These are phyloP conservation scores for Pseudomyrmex flavicornis DNA, from an alignment of 1,140 invertebrate species.

Conservation along the genomic window DNA sequence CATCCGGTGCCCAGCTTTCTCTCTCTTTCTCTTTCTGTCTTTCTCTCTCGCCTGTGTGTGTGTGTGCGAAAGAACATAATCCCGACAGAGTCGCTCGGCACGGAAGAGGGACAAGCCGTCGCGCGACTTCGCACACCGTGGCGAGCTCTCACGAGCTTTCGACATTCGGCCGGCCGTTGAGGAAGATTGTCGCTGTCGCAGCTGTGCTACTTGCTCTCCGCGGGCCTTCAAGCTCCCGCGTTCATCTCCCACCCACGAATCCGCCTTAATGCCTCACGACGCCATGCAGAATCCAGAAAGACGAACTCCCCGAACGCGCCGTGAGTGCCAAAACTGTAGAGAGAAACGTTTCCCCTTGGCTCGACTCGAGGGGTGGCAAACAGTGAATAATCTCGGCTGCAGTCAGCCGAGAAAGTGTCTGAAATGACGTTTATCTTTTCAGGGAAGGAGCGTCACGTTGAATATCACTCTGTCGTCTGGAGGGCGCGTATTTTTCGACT, in stretches of 20 bases:
- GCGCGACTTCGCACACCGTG: background rate
- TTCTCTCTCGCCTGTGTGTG: background rate
- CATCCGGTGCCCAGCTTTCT: conserved; percentile 8
- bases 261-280: conserved; percentile 37
- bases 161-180: conserved; percentile 30
- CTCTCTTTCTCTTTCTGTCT: no score
- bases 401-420: conserved; percentile 9
- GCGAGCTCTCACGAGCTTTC: conserved; percentile 43
- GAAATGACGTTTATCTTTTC: conserved; percentile 46
- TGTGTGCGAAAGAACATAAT: conserved; percentile 45
- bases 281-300: conserved; percentile 32
- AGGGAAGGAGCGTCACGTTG: conserved; percentile 13
- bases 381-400: conserved; percentile 45
- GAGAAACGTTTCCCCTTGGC: background rate
- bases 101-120: background rate
- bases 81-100: background rate
- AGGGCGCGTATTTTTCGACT: conserved; percentile 10
- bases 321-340: conserved; percentile 45
- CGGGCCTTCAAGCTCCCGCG: conserved; percentile 5
- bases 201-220: conserved; percentile 8
- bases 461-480: conserved; percentile 26
- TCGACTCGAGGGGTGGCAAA: conserved; percentile 14
- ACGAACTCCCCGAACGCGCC: conserved; percentile 54
- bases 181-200: conserved; percentile 27
- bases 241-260: conserved; percentile 13